These are phyloP conservation scores for Hyperoplus immaculatus DNA, from an alignment of 2,797 vertebrate genomes.

Conservation along the genomic window DNA sequence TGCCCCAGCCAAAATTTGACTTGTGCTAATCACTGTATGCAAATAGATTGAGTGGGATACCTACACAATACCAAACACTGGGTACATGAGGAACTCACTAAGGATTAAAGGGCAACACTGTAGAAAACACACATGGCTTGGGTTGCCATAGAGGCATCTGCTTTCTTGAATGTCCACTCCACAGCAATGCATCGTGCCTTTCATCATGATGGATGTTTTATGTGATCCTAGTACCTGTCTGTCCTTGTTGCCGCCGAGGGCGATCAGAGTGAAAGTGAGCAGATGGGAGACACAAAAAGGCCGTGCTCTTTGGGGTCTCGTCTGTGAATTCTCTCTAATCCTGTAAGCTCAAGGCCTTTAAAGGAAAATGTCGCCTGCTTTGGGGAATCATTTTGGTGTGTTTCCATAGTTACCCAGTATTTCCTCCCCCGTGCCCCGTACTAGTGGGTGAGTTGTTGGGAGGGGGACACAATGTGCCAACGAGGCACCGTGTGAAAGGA, in stretches of 20 bases:
- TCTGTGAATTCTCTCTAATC: conserved; percentile 61
- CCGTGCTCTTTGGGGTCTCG: conserved; percentile 43
- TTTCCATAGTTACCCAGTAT: conserved; percentile 77
- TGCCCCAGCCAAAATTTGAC: background rate
- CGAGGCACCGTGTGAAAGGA: conserved; percentile 11
- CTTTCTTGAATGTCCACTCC: background rate
- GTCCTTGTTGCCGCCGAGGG: background rate
- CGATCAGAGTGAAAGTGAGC: conserved; percentile 5
- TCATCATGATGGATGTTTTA: background rate
- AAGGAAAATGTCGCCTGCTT: conserved; percentile 42
- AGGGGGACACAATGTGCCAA: background rate
- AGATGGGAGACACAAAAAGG: conserved; percentile 28
- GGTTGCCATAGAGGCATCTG: too few species aligned
- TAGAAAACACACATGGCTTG: background rate
- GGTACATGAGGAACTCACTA: conserved; percentile 2
- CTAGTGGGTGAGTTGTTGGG: conserved; percentile 11
- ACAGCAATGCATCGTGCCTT: background rate
- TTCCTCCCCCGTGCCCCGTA: conserved; percentile 9
- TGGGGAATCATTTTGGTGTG: conserved; percentile 48
- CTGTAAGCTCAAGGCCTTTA: conserved; percentile 58
- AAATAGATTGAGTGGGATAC: conserved; percentile 16
- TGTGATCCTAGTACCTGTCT: background rate
- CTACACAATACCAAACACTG: conserved; percentile 21
- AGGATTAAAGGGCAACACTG: conserved; percentile 18
- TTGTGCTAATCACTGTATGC: conserved; percentile 17